A percentile compares a stretch with the other conserved stretches of the same genome.
Conservation (phyloP, 2,888 invertebrate species). For the Caenorhabditis parvicauda region DNA sequence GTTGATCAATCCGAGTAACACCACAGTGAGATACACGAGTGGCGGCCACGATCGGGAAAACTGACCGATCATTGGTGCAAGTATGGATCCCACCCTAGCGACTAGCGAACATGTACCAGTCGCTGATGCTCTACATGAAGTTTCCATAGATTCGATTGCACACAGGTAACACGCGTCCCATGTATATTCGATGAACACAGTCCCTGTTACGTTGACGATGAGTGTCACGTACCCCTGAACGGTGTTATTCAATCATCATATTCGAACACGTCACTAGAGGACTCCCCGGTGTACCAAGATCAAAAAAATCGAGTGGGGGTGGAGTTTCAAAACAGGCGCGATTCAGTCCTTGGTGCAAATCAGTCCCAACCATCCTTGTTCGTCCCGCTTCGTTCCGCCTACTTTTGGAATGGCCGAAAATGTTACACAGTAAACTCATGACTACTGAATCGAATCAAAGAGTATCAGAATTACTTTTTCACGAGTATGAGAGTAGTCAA, state of each 20-base stretch:
- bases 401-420: too few relatives aligned
- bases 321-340: too few relatives aligned
- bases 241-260: too few relatives aligned
- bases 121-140: constrained; percentile 40
- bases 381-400: too few relatives aligned
- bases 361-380: too few relatives aligned
- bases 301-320: too few relatives aligned
- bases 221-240: constrained; percentile 41
- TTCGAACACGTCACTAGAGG: too few relatives aligned
- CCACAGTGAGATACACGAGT: constrained; percentile 43
- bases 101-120: constrained; percentile 48
- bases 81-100: constrained; percentile 50
- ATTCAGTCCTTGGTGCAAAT: too few relatives aligned
- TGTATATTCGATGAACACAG: constrained; percentile 52
- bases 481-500: neutral
- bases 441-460: too few relatives aligned
- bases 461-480: too few relatives aligned
- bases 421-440: too few relatives aligned
- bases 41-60: constrained; percentile 31
- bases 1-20: constrained; percentile 39
- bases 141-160: constrained; percentile 50
- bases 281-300: too few relatives aligned
- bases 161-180: constrained; percentile 57
- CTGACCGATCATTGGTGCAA: constrained; percentile 38
- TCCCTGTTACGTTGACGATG: constrained; percentile 43